Conservation (phyloP, 64 coral and sea anemone genomes). For the Montipora efflorescens region DNA sequence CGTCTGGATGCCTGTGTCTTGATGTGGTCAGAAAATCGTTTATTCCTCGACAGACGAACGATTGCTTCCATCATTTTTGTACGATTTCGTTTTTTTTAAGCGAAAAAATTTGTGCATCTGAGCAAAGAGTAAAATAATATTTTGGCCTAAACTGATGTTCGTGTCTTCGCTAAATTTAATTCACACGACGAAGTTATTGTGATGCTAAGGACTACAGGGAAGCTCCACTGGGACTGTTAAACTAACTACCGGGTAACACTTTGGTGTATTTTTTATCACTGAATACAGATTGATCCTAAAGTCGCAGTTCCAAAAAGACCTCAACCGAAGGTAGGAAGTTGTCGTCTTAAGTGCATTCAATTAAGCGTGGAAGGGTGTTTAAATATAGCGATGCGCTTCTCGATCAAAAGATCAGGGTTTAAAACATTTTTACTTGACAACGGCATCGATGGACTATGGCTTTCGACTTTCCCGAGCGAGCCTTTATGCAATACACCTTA, state of each 20-base stretch:
- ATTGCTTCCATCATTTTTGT: not conserved
- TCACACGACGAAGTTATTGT: constrained; percentile 52
- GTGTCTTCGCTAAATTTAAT: constrained; percentile 43
- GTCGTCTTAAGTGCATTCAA: constrained; percentile 33
- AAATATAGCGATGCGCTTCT: constrained; percentile 19
- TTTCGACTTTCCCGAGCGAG: constrained; percentile 10
- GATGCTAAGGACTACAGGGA: constrained; percentile 20
- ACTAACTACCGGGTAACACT: constrained; percentile 19
- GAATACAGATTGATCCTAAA: constrained; percentile 73
- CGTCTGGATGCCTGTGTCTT: constrained; percentile 37
- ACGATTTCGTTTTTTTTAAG: not conserved
- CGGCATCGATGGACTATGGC: not conserved
- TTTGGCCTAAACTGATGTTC: constrained; percentile 26
- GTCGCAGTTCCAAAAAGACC: constrained; percentile 75
- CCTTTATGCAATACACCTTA: not conserved
- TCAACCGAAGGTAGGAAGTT: constrained; percentile 67
- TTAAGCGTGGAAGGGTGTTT: constrained; percentile 52
- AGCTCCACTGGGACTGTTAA: not conserved
- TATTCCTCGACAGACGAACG: not conserved
- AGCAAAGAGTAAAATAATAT: not conserved
- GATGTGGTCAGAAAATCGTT: constrained; percentile 11
- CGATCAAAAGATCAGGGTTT: constrained; percentile 62
- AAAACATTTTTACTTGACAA: constrained; percentile 39
- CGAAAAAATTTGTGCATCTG: not conserved
- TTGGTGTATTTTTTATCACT: not conserved